Conservation (phyloP, 2,113 vertebrate species). For the Cepphus grylle region DNA sequence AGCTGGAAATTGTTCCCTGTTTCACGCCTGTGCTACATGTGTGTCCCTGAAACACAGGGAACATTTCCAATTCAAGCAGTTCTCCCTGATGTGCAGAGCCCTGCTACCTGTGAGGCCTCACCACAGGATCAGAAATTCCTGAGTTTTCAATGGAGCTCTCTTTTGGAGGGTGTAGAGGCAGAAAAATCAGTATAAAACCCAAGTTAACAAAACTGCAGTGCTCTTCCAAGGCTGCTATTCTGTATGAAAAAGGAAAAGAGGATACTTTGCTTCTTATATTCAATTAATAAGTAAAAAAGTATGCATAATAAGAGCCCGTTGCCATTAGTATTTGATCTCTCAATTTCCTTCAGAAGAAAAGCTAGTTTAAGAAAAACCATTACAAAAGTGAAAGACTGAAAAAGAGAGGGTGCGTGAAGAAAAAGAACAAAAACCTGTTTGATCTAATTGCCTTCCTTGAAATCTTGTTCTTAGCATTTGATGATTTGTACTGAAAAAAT, state of each 20-base stretch:
- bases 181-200: not conserved
- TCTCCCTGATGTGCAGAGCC: not conserved
- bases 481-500: not conserved
- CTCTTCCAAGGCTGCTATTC: not conserved
- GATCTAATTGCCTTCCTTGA: not conserved
- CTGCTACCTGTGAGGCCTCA: not conserved
- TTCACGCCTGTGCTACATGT: not conserved
- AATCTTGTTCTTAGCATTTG: not conserved
- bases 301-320: not conserved
- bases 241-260: not conserved
- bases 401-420: not conserved
- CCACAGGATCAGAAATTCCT: not conserved
- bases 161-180: not conserved
- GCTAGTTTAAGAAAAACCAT: not conserved
- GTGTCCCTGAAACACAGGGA: not conserved
- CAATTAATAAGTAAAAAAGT: not conserved
- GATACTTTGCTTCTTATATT: not conserved
- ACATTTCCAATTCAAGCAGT: not conserved
- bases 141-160: not conserved
- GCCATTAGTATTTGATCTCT: not conserved
- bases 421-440: not conserved
- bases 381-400: not conserved
- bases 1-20: not conserved
- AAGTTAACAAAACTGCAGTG: not conserved
- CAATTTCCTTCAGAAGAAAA: not conserved